A percentile compares a stretch with the other conserved stretches of the same genome.
phyloP scores from a whole-genome alignment of 1,140 invertebrate species.

The Drosophila funebris region DNA sequence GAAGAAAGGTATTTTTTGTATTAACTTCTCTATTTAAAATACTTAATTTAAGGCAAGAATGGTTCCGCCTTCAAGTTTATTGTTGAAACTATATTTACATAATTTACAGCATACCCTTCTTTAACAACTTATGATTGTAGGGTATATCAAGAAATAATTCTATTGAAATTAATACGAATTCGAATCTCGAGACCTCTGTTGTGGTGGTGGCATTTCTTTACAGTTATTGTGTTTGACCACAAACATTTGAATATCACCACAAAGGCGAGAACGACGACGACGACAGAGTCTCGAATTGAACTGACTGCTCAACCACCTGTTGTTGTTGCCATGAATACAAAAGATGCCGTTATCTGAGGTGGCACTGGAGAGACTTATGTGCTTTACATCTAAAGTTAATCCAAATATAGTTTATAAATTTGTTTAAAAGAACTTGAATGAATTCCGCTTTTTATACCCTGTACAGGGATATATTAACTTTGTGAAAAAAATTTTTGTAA shows the following conservation, averaged over 20 bases:
- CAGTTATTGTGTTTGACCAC: constrained; percentile 71
- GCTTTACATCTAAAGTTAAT: too few species aligned
- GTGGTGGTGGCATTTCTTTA: constrained; percentile 8
- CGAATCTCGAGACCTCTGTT: background rate
- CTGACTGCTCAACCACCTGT: constrained; percentile 49
- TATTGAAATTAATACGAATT: constrained; percentile 13
- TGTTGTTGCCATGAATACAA: constrained; percentile 40
- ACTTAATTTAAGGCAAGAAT: too few species aligned
- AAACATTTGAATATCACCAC: constrained; percentile 61
- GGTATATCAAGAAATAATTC: background rate
- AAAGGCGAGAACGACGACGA: too few species aligned
- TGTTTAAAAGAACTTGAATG: too few species aligned
- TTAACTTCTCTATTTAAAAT: too few species aligned
- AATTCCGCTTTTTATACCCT: too few species aligned
- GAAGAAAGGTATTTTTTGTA: too few species aligned
- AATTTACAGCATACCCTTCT: background rate
- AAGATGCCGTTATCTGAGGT: constrained; percentile 57
- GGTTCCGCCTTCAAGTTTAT: too few species aligned
- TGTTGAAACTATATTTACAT: background rate
- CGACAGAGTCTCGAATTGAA: too few species aligned
- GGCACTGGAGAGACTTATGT: constrained; percentile 27
- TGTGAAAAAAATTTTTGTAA: too few species aligned
- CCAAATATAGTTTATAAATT: too few species aligned
- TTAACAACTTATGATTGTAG: background rate
- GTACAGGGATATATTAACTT: too few species aligned